Evolutionary conservation across 1,140 invertebrate genomes (phyloP).

Genomic region (Probaryconus sp.): DNA sequence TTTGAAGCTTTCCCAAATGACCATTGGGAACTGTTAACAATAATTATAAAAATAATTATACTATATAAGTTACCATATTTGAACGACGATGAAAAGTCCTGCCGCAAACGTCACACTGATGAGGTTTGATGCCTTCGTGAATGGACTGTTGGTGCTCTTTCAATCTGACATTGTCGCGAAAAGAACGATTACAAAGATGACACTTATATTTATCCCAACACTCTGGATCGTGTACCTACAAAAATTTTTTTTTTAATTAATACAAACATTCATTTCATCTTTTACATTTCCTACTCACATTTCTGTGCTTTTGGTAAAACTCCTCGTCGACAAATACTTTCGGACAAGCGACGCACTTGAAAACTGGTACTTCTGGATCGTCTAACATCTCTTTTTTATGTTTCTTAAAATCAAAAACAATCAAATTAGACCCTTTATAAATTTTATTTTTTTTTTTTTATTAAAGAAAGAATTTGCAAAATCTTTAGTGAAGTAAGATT

Average conservation of each 20-base stretch:
- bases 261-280: too few species aligned
- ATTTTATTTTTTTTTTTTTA: not conserved
- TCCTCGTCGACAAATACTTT: conserved; percentile 67
- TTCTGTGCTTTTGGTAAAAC: conserved; percentile 68
- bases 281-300: too few species aligned
- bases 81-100: conserved; percentile 65
- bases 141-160: conserved; percentile 64
- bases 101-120: conserved; percentile 68
- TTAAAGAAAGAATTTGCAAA: too few species aligned
- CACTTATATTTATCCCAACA: conserved; percentile 68
- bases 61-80: conserved; percentile 62
- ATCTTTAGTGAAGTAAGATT: too few species aligned
- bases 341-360: conserved; percentile 63
- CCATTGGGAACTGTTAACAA: too few species aligned
- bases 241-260: not conserved
- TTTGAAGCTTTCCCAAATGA: not conserved
- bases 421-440: too few species aligned
- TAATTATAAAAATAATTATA: not conserved
- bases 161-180: conserved; percentile 64
- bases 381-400: conserved; percentile 65
- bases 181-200: conserved; percentile 62
- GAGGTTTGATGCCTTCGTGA: conserved; percentile 66
- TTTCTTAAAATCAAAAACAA: conserved; percentile 55
- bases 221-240: conserved; percentile 69
- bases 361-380: conserved; percentile 58